These are phyloP conservation scores for Suricata suricatta DNA, from an alignment of 2,113 vertebrate genomes.

Conservation along the genomic window DNA sequence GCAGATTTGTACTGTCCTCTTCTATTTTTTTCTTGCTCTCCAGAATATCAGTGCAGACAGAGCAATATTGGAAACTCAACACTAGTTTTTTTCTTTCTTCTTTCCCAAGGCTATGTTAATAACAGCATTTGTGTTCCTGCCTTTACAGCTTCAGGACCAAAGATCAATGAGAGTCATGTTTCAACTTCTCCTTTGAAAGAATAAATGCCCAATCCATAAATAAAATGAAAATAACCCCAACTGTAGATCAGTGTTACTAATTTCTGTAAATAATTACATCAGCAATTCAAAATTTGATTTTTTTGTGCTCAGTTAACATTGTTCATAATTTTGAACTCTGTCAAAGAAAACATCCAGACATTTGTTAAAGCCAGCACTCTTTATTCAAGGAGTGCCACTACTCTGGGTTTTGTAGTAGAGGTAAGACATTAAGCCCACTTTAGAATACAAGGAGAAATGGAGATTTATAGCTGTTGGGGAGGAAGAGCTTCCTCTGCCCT, in stretches of 20 bases:
- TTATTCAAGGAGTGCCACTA: background rate
- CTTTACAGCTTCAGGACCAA: conserved; percentile 41
- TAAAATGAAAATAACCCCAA: background rate
- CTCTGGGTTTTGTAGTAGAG: background rate
- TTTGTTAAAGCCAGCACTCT: background rate
- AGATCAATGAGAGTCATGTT: conserved; percentile 28
- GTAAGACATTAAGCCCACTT: background rate
- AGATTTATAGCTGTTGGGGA: background rate
- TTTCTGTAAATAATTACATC: conserved; percentile 25
- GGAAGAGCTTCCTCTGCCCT: background rate
- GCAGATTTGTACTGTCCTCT: conserved; percentile 18
- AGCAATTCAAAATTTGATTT: background rate
- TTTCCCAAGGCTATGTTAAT: conserved; percentile 45
- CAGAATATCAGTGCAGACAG: conserved; percentile 17
- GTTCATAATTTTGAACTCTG: background rate
- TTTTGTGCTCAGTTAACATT: background rate
- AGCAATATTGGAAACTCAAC: conserved; percentile 26
- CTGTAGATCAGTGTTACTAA: background rate
- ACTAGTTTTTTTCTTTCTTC: conserved; percentile 42
- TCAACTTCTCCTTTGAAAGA: conserved; percentile 29
- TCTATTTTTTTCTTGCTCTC: background rate
- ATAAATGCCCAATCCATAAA: background rate
- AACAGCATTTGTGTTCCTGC: conserved; percentile 27
- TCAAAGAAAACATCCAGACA: background rate
- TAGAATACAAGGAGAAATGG: background rate